phyloP scores from a whole-genome alignment of 2,113 vertebrate species.

The Saimiri boliviensis region DNA sequence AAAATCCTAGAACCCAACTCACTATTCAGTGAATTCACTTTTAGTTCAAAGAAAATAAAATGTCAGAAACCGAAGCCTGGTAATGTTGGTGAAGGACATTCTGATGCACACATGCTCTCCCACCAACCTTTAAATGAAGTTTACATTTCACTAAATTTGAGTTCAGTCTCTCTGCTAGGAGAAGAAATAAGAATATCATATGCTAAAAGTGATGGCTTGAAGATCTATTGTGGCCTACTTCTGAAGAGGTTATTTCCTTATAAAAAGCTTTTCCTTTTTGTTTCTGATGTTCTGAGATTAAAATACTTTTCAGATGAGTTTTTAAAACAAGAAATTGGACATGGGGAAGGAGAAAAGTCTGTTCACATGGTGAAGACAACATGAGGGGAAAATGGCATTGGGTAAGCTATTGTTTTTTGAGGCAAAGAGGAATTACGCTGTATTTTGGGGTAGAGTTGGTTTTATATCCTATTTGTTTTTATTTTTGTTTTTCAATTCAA shows the following conservation, averaged over 20 bases:
- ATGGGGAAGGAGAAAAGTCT: fast-evolving
- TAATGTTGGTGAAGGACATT: neutral
- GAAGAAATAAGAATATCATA: neutral
- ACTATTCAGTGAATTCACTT: neutral
- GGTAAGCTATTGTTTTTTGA: neutral
- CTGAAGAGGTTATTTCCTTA: neutral
- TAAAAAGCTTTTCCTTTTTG: neutral
- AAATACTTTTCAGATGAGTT: neutral
- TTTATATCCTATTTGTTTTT: neutral
- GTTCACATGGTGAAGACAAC: fast-evolving
- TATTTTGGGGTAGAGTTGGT: neutral
- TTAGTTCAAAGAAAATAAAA: neutral
- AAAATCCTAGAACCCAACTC: too few species aligned
- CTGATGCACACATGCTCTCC: neutral
- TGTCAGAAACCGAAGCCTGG: neutral
- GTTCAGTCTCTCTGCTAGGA: neutral
- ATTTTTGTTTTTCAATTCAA: neutral
- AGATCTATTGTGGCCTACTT: fast-evolving
- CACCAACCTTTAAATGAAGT: neutral
- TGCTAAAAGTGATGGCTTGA: too few species aligned
- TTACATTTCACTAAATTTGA: too few species aligned
- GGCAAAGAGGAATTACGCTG: neutral
- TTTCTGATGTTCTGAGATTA: neutral
- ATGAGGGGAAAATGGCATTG: fast-evolving
- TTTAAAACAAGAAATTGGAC: neutral